phyloP scores from a whole-genome alignment of 2,113 vertebrate genomes.

The Dendrocopos noguchii region DNA sequence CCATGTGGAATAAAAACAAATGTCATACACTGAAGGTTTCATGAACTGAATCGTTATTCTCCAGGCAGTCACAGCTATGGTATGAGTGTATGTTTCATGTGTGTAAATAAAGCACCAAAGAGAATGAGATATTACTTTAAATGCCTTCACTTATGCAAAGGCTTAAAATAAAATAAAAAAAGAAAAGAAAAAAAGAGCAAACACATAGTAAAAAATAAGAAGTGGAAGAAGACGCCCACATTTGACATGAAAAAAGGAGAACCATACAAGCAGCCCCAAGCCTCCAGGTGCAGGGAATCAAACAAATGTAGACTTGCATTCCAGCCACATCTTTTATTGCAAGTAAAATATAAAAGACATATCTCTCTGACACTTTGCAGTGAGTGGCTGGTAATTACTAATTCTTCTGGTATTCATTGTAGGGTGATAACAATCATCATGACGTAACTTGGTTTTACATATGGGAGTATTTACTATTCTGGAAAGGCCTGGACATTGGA shows the following conservation, averaged over 20 bases:
- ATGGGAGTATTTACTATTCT: background rate
- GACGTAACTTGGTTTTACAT: background rate
- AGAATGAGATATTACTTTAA: background rate
- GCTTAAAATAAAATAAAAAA: background rate
- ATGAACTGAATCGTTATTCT: background rate
- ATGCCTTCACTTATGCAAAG: background rate
- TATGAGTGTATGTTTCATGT: background rate
- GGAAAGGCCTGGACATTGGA: background rate
- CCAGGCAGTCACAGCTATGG: background rate
- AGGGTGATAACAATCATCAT: background rate
- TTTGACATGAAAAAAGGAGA: background rate
- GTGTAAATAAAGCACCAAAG: background rate
- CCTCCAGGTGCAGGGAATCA: slow-evolving; percentile 40
- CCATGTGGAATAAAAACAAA: slow-evolving; percentile 6
- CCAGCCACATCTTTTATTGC: background rate
- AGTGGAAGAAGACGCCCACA: background rate
- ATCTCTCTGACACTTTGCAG: background rate
- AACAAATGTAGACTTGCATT: background rate
- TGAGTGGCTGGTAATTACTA: slow-evolving; percentile 16
- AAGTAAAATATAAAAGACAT: background rate
- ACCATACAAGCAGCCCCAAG: background rate
- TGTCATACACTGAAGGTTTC: background rate
- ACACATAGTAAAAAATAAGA: background rate
- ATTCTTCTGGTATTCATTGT: background rate
- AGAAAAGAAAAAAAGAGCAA: background rate